A percentile compares a stretch with the other conserved stretches of the same genome.
Evolutionary conservation across 2,888 invertebrate species (phyloP).

Genomic region (Pegoplata infirma): DNA sequence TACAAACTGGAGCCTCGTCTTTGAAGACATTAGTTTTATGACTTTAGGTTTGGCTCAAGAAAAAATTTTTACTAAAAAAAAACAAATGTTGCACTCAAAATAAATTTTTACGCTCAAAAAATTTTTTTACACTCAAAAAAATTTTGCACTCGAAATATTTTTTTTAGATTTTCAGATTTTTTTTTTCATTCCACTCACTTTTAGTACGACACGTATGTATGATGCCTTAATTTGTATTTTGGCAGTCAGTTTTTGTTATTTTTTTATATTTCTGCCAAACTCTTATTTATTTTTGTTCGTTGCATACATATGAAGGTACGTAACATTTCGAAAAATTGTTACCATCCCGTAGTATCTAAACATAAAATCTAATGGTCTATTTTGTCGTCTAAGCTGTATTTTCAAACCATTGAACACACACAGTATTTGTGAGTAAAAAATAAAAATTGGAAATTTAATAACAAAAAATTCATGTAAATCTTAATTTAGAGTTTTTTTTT

Average conservation of each 20-base stretch:
- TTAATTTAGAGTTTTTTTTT: background rate
- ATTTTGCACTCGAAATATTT: no score
- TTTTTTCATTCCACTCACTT: no score
- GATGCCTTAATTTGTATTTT: constrained; percentile 43
- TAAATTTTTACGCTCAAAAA: no score
- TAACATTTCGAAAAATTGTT: constrained; percentile 23
- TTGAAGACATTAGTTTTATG: no score
- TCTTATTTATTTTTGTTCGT: background rate
- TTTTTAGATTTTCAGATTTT: no score
- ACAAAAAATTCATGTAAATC: background rate
- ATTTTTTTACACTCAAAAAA: no score
- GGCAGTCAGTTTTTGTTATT: constrained; percentile 17
- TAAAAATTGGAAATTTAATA: background rate
- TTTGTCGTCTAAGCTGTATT: constrained; percentile 46
- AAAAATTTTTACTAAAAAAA: no score
- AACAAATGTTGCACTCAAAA: no score
- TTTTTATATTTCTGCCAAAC: no score
- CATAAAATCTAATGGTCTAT: constrained; percentile 34
- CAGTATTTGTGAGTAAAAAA: background rate
- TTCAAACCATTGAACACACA: constrained; percentile 51
- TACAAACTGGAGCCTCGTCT: no score
- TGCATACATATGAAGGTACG: background rate
- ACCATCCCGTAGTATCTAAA: constrained; percentile 3
- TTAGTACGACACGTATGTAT: no score
- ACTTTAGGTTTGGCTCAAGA: no score